phyloP scores from a whole-genome alignment of 2,113 vertebrate genomes.

The Butorides virescens region DNA sequence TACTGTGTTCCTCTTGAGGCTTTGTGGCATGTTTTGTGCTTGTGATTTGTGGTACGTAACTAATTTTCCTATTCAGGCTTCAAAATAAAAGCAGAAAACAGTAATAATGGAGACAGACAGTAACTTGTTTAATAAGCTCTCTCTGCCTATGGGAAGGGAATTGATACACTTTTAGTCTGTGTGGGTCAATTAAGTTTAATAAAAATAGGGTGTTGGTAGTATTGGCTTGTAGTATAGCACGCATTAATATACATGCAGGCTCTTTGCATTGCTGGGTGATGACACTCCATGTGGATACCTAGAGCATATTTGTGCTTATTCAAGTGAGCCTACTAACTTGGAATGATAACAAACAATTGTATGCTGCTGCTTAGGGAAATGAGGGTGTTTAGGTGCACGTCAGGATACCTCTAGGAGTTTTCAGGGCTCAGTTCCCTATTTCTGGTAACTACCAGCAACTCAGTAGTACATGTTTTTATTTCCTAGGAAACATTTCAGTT shows the following conservation, averaged over 20 bases:
- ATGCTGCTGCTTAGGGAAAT: not conserved
- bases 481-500: constrained; percentile 92
- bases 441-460: not conserved
- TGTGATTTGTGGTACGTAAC: not conserved
- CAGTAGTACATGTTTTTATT: not conserved
- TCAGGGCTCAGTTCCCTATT: not conserved
- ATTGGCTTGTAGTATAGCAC: not conserved
- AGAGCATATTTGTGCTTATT: not conserved
- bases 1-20: not conserved
- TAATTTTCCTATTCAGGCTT: not conserved
- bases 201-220: not conserved
- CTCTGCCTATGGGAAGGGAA: not conserved
- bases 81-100: not conserved
- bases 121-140: not conserved
- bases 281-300: not conserved
- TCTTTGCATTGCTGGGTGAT: not conserved
- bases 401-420: not conserved
- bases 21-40: not conserved
- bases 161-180: not conserved
- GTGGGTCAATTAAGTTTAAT: not conserved
- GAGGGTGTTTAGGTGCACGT: not conserved
- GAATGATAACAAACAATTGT: not conserved
- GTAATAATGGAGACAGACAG: not conserved
- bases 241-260: not conserved
- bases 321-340: not conserved